Percentiles rank a stretch among this genome's conserved stretches.
Evolutionary conservation across 1,140 invertebrate species (phyloP).

Genomic region (Euschistus heros): DNA sequence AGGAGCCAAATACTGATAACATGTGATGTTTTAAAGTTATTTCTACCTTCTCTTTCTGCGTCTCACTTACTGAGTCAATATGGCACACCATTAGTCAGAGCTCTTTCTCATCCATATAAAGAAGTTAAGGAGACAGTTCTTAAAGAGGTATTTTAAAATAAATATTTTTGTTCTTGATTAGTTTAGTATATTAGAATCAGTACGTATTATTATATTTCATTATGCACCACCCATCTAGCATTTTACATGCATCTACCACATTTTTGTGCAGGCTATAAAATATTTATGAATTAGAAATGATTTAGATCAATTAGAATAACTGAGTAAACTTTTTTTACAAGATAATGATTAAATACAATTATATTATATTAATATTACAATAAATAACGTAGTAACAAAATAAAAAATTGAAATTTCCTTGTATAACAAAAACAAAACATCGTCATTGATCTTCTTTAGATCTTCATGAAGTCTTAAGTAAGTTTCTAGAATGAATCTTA

Average conservation of each 20-base stretch:
- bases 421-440: too few species aligned
- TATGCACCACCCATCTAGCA: neutral
- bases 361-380: too few species aligned
- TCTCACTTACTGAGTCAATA: constrained; percentile 36
- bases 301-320: too few species aligned
- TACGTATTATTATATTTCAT: neutral
- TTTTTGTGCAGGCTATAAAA: neutral
- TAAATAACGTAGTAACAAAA: too few species aligned
- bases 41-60: constrained; percentile 35
- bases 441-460: too few species aligned
- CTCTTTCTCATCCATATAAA: constrained; percentile 36
- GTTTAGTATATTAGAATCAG: neutral
- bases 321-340: too few species aligned
- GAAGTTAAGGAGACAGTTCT: constrained; percentile 35
- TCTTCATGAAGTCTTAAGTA: too few species aligned
- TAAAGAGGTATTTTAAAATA: constrained; percentile 32
- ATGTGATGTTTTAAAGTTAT: constrained; percentile 37
- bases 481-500: too few species aligned
- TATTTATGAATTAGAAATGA: neutral
- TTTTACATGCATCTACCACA: neutral
- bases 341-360: too few species aligned
- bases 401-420: too few species aligned
- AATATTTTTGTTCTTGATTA: neutral
- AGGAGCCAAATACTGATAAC: constrained; percentile 37
- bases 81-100: constrained; percentile 33